These are phyloP conservation scores for Zaprionus vittiger DNA, from an alignment of 1,140 invertebrate species.

Conservation along the genomic window DNA sequence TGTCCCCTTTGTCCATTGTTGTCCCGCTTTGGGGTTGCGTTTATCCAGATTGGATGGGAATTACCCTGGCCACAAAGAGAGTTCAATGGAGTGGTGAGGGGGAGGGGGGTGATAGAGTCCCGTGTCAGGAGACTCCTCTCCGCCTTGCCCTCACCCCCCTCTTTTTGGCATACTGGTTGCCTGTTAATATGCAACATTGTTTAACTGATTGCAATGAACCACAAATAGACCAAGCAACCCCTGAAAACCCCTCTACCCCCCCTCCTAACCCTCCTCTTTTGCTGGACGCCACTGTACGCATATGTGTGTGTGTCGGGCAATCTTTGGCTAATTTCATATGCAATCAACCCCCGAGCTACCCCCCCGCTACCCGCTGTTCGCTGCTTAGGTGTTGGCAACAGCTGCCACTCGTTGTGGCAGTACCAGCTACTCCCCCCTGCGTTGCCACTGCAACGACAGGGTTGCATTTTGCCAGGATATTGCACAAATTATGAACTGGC, in stretches of 20 bases:
- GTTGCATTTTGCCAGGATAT: slow-evolving; percentile 38
- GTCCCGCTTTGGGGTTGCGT: slow-evolving; percentile 3
- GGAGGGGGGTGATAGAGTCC: neutral
- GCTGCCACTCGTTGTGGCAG: slow-evolving; percentile 15
- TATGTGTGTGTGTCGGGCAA: slow-evolving; percentile 35
- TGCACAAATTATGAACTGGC: slow-evolving; percentile 58
- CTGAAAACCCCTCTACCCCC: neutral
- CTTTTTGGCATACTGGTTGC: slow-evolving; percentile 6
- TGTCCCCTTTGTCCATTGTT: neutral
- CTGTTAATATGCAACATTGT: slow-evolving; percentile 79
- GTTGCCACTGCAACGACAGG: neutral
- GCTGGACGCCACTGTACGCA: neutral
- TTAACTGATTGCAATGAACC: slow-evolving; percentile 70
- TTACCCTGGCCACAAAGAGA: slow-evolving; percentile 24
- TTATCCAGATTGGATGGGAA: slow-evolving; percentile 30
- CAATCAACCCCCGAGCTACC: slow-evolving; percentile 13
- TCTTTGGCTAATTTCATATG: slow-evolving; percentile 63
- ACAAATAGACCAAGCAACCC: slow-evolving; percentile 36
- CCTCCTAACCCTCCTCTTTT: neutral
- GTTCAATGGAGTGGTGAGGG: neutral
- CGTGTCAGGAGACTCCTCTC: neutral
- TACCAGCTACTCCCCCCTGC: neutral
- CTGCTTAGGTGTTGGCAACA: slow-evolving; percentile 40
- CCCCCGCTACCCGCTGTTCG: neutral
- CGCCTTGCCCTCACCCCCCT: neutral